Evolutionary conservation across 2,888 invertebrate genomes (phyloP).

Genomic region (Pammene fasciana): DNA sequence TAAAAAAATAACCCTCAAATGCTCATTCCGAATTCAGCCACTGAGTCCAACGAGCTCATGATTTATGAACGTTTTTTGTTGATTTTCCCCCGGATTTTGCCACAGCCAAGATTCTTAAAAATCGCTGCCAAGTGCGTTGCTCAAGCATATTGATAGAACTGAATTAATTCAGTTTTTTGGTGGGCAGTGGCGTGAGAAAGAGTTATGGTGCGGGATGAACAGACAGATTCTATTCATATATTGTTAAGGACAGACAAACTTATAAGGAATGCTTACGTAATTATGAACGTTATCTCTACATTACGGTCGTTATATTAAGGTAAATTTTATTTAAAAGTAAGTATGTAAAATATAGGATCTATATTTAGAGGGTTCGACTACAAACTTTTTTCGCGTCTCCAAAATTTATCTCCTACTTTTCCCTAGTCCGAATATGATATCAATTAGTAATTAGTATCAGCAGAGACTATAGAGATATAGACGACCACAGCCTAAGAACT

Average conservation of each 20-base stretch:
- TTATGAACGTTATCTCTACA: not conserved
- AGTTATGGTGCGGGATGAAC: slow-evolving; percentile 37
- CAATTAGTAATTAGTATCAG: no score
- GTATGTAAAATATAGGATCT: no score
- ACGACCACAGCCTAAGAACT: no score
- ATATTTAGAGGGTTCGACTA: no score
- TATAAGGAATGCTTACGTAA: not conserved
- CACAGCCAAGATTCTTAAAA: slow-evolving; percentile 62
- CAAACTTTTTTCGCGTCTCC: no score
- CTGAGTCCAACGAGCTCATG: slow-evolving; percentile 70
- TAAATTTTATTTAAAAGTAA: no score
- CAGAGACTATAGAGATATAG: no score
- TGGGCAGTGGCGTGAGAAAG: slow-evolving; percentile 41
- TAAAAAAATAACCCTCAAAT: slow-evolving; percentile 67
- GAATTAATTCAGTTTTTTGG: slow-evolving; percentile 61
- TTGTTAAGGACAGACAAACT: slow-evolving; percentile 16
- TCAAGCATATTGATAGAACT: slow-evolving; percentile 75
- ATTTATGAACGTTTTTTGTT: slow-evolving; percentile 79
- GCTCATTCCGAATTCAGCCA: slow-evolving; percentile 73
- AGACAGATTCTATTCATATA: slow-evolving; percentile 35
- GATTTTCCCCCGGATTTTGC: slow-evolving; percentile 60
- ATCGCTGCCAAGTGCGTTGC: slow-evolving; percentile 64
- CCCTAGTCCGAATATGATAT: no score
- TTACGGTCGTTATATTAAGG: not conserved
- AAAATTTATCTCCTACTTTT: no score